Evolutionary conservation across 2,797 vertebrate genomes (phyloP).

Genomic region (Oryzias sinensis): DNA sequence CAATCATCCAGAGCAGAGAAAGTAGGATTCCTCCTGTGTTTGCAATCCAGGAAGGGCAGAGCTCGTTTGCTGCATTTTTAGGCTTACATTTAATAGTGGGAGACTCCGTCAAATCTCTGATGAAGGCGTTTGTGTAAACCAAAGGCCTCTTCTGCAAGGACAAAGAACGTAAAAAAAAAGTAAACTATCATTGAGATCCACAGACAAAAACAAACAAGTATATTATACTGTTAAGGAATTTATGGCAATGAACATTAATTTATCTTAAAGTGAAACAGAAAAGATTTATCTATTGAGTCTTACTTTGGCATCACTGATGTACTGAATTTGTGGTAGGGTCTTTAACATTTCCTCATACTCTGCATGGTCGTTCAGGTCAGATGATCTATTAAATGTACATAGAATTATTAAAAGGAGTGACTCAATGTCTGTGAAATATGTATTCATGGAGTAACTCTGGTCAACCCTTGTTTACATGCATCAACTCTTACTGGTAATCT

Average conservation of each 20-base stretch:
- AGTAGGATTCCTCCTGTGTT: conserved; percentile 22
- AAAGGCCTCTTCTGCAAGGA: not conserved
- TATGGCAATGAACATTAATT: too few species aligned
- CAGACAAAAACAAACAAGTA: not conserved
- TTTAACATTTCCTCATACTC: conserved; percentile 60
- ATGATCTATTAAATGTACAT: conserved; percentile 26
- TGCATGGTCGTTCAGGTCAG: not conserved
- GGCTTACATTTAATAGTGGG: conserved; percentile 23
- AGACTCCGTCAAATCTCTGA: conserved; percentile 45
- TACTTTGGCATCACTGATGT: conserved; percentile 20
- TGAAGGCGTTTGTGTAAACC: fast-evolving
- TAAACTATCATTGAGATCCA: not conserved
- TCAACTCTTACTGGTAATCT: conserved; percentile 37
- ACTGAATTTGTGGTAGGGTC: conserved; percentile 29
- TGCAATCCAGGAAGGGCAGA: conserved; percentile 15
- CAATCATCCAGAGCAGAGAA: conserved; percentile 27
- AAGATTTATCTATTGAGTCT: conserved; percentile 21
- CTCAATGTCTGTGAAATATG: not conserved
- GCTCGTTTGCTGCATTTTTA: conserved; percentile 3
- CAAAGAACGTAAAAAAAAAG: not conserved
- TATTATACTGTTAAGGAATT: too few species aligned
- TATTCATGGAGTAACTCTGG: too few species aligned
- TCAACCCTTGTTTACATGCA: not conserved
- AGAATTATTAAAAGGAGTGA: not conserved
- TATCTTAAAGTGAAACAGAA: not conserved